Conservation (phyloP, 2,888 invertebrate species). For the Drosophila putrida region DNA sequence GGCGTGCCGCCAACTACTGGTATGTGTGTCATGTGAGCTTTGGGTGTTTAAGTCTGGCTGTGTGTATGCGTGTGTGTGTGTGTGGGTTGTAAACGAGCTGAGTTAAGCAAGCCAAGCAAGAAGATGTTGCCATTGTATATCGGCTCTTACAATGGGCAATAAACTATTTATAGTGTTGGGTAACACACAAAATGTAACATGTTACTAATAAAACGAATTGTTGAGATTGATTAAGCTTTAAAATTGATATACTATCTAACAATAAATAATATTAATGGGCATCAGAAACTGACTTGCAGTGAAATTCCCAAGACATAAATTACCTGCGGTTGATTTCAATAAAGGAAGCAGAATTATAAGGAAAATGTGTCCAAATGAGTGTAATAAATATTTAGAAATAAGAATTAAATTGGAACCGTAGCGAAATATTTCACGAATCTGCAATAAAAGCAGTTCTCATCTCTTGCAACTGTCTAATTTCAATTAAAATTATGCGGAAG, state of each 20-base stretch:
- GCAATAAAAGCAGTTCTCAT: no score
- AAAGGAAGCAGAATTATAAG: no score
- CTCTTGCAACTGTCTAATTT: no score
- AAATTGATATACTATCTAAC: slow-evolving; percentile 22
- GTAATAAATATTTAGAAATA: no score
- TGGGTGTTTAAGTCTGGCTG: slow-evolving; percentile 1
- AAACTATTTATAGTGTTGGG: slow-evolving; percentile 21
- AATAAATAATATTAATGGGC: no score
- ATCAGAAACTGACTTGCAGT: no score
- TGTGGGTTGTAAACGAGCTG: slow-evolving; percentile 39
- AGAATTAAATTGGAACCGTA: no score
- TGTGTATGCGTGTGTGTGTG: slow-evolving; percentile 19
- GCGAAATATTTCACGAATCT: no score
- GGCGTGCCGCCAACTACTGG: slow-evolving; percentile 46
- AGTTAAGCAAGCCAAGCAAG: slow-evolving; percentile 48
- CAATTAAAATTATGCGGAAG: no score
- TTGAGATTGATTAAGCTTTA: slow-evolving; percentile 8
- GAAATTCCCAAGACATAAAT: no score
- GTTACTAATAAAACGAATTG: slow-evolving; percentile 21
- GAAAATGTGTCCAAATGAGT: no score
- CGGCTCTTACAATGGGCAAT: background rate
- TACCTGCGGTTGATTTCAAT: no score
- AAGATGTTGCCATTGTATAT: slow-evolving; percentile 53
- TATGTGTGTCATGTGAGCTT: slow-evolving; percentile 60
- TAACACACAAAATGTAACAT: slow-evolving; percentile 41